Evolutionary conservation across 1,140 invertebrate species (phyloP).

Genomic region (Lepidotrigona ventralis): DNA sequence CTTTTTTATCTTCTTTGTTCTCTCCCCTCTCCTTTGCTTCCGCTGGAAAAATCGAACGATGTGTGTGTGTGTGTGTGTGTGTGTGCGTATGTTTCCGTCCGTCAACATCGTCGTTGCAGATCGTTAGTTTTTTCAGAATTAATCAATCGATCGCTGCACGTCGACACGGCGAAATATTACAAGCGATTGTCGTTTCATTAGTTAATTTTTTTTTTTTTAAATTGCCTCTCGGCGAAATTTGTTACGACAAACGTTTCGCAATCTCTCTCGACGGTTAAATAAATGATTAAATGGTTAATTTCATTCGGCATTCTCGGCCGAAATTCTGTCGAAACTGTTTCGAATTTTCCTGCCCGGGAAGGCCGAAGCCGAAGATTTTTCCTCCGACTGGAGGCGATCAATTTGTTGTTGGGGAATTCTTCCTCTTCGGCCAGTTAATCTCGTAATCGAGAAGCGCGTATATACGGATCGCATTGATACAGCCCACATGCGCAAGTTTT

Average conservation of each 20-base stretch:
- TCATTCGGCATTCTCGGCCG: too few species aligned
- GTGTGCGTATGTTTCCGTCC: background rate
- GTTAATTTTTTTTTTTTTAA: too few species aligned
- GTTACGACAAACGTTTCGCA: too few species aligned
- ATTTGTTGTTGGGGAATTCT: background rate
- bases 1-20: slow-evolving; percentile 16
- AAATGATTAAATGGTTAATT: too few species aligned
- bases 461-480: slow-evolving; percentile 33
- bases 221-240: too few species aligned
- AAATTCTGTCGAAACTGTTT: too few species aligned
- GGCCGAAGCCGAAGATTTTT: background rate
- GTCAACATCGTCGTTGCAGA: background rate
- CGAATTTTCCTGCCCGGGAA: too few species aligned
- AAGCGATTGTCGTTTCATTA: background rate
- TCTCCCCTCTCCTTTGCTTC: background rate
- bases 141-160: background rate
- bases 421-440: slow-evolving; percentile 29
- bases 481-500: slow-evolving; percentile 39
- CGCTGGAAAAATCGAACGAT: slow-evolving; percentile 34
- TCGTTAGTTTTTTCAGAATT: background rate
- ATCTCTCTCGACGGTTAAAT: too few species aligned
- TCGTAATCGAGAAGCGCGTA: slow-evolving; percentile 39
- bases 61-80: too few species aligned
- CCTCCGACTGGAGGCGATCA: background rate
- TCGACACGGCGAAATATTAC: too few species aligned